Evolutionary conservation across 2,113 vertebrate species (phyloP).

Genomic region (Peucedramus taeniatus): DNA sequence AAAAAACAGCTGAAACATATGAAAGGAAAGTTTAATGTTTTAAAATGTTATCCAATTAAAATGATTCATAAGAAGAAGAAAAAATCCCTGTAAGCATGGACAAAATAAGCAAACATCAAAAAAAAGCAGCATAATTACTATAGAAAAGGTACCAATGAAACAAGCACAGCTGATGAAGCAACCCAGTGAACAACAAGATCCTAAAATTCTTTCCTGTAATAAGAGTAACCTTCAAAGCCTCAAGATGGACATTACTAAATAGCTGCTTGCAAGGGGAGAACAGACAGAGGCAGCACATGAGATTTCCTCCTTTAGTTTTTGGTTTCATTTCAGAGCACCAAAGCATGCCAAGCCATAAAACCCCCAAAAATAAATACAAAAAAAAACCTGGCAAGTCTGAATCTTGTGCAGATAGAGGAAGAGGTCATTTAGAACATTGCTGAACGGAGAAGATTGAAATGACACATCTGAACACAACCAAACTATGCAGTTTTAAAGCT

Average conservation of each 20-base stretch:
- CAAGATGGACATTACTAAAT: background rate
- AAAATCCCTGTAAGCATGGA: background rate
- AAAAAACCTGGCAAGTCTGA: background rate
- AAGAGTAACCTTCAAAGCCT: background rate
- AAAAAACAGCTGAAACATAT: background rate
- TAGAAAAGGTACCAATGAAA: background rate
- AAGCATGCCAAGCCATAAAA: background rate
- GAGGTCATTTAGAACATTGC: background rate
- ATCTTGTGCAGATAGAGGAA: background rate
- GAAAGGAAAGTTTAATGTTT: background rate
- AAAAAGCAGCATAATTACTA: background rate
- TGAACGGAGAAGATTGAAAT: background rate
- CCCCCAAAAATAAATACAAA: rapidly evolving
- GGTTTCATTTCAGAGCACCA: background rate
- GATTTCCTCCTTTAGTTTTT: background rate
- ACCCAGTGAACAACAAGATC: background rate
- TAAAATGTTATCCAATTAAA: background rate
- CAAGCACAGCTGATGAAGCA: background rate
- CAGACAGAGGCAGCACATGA: background rate
- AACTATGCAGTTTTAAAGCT: background rate
- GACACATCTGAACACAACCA: background rate
- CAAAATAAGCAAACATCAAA: background rate
- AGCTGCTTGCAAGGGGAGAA: background rate
- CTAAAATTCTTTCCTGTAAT: background rate
- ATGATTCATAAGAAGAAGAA: background rate